A percentile compares a stretch with the other conserved stretches of the same genome.
Conservation (phyloP, 2,888 invertebrate species). For the Hipparchia semele region DNA sequence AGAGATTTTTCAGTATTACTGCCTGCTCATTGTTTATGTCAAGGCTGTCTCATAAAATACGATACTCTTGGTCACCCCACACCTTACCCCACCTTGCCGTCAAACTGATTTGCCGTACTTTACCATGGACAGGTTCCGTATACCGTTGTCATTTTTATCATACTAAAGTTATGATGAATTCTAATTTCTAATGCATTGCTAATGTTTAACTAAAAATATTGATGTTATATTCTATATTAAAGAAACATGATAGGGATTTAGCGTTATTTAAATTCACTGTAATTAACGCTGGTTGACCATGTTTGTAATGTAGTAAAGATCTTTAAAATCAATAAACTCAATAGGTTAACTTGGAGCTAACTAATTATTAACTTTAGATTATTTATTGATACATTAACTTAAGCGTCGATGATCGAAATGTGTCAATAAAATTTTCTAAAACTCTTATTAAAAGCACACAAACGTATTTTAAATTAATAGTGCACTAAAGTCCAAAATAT, state of each 20-base stretch:
- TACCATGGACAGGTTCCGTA: slow-evolving; percentile 45
- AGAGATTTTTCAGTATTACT: no score
- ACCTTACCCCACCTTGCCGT: slow-evolving; percentile 45
- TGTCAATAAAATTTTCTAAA: no score
- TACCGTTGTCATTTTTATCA: slow-evolving; percentile 43
- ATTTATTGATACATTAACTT: background rate
- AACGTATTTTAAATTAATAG: no score
- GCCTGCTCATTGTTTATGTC: background rate
- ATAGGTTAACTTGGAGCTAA: background rate
- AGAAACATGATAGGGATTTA: background rate
- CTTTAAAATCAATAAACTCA: background rate
- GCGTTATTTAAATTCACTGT: background rate
- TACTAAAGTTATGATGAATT: slow-evolving; percentile 23
- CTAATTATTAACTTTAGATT: no score
- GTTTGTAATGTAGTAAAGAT: background rate
- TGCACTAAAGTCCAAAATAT: no score
- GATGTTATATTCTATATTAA: no score
- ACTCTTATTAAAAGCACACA: no score
- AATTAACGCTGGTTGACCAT: background rate
- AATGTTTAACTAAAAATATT: background rate
- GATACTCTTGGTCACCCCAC: background rate
- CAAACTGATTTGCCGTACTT: slow-evolving; percentile 67
- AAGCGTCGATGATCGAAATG: background rate
- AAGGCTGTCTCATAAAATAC: background rate
- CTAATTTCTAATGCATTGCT: background rate